Evolutionary conservation across 2,113 vertebrate species (phyloP), one percentile per base, ranked within the genome.

Genomic region (Channa maculata): DNA sequence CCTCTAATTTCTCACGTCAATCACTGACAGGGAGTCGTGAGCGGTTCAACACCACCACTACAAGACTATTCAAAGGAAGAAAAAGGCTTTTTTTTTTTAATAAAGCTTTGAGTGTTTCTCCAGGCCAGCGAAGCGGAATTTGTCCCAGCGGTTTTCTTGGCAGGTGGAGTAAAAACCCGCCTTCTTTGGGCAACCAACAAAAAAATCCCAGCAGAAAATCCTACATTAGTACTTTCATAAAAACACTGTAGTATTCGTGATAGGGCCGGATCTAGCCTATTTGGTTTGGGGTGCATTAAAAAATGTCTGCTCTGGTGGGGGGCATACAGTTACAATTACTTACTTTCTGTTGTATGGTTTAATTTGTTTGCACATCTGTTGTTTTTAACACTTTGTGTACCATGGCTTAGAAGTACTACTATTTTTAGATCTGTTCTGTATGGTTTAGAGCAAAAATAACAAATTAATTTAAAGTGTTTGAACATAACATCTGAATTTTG

Each of bases 71-170:
- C 44, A 65, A 12, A n/a, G 4, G 6, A 8, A 51, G 34, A 48
- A 49, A 6, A 68, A 70, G 73, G 15, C 3, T n/a, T 9, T 14
- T 15, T 8, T 6, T 1, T 39, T 5, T 8, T 24, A 54, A 13
- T 34, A 11, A 7, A n/a, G 50, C 44, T 66, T n/a, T 83, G 83
- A 89, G 65, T 70, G 72, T 68, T 90, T 91, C 80, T 85, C 61
- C 88, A 82, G 88, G 77, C 72, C 62, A 79, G 63, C 67, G 12
- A 51, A 71, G 71, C 12, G 53, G 68, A 66, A 76, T 86, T 14
- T 65, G 65, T 70, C 69, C 60, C 66, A 11, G 78, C 15, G 24
- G 61, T 73, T 33, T 74, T 85, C 51, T 85, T 87, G 86, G 80
- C 88, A 89, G 79, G 79, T 87, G 80, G 68, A 62, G 66, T 15